A percentile compares a stretch with the other conserved stretches of the same genome.
These are phyloP conservation scores for Ctenodactylus gundi DNA, from an alignment of 2,113 vertebrate genomes.

Conservation along the genomic window DNA sequence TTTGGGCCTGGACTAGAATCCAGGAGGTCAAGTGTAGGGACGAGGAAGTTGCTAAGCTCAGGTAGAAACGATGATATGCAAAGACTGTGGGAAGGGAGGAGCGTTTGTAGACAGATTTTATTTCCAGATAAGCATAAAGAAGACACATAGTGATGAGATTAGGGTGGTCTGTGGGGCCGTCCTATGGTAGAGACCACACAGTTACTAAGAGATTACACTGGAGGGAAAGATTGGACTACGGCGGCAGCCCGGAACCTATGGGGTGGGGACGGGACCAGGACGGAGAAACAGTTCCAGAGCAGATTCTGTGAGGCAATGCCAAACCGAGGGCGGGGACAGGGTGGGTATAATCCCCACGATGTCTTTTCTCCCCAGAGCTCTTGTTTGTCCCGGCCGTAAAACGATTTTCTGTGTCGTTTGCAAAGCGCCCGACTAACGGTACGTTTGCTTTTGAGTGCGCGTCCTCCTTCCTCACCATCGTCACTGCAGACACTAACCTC, in stretches of 20 bases:
- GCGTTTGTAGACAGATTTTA: neutral
- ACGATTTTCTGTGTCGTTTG: constrained; percentile 99
- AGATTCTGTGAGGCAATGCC: constrained; percentile 57
- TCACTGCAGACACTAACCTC: constrained; percentile 69
- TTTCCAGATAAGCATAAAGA: constrained; percentile 38
- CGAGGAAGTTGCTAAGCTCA: constrained; percentile 14
- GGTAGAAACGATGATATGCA: constrained; percentile 17
- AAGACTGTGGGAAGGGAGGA: constrained; percentile 19
- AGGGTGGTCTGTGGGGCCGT: constrained; percentile 13
- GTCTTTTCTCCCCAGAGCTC: constrained; percentile 99
- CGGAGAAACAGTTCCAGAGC: neutral
- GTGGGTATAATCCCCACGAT: constrained; percentile 86
- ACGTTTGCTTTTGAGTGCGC: constrained; percentile 96
- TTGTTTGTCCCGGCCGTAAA: constrained; percentile 99
- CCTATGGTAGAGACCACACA: constrained; percentile 2
- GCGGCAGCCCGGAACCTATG: neutral
- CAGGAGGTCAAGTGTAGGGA: neutral
- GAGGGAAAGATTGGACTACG: neutral
- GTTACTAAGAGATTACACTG: constrained; percentile 11
- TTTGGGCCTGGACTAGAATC: constrained; percentile 8
- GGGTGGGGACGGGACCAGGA: neutral
- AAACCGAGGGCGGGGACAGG: constrained; percentile 64
- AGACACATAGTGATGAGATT: constrained; percentile 18
- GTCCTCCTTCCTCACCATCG: constrained; percentile 75
- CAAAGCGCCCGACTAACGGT: constrained; percentile 99